phyloP scores from a whole-genome alignment of 2,888 invertebrate genomes.

The Trachelus tabidus region DNA sequence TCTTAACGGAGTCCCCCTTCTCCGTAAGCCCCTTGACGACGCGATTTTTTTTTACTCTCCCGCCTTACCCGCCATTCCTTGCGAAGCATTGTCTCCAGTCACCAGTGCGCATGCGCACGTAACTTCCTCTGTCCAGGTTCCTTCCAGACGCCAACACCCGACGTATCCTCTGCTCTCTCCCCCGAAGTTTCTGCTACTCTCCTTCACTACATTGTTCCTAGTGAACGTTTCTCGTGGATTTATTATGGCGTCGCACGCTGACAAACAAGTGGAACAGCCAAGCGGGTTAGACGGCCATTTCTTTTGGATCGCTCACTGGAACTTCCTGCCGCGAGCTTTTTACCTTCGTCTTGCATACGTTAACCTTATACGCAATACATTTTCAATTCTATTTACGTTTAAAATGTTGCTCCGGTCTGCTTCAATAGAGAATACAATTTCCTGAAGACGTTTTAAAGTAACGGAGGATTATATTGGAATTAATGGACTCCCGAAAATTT shows the following conservation, averaged over 20 bases:
- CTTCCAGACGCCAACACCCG: background rate
- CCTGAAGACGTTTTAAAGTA: background rate
- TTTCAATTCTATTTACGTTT: background rate
- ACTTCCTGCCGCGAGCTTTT: background rate
- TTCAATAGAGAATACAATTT: background rate
- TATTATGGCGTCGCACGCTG: background rate
- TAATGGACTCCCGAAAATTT: background rate
- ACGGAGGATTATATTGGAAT: background rate
- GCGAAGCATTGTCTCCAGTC: background rate
- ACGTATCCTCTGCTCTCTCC: background rate
- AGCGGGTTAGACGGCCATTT: slow-evolving; percentile 7
- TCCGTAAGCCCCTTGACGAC: slow-evolving; percentile 4
- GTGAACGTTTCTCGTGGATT: background rate
- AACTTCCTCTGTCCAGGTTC: background rate
- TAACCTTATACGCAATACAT: background rate
- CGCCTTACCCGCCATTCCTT: slow-evolving; percentile 3
- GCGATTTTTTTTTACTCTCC: slow-evolving; percentile 12
- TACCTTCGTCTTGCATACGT: background rate
- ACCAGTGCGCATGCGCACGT: background rate
- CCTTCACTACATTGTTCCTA: slow-evolving; percentile 3
- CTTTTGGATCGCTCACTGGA: background rate
- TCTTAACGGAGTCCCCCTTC: slow-evolving; percentile 5
- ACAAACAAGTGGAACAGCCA: background rate
- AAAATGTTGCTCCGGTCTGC: background rate
- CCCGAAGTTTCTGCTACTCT: slow-evolving; percentile 8